These are phyloP conservation scores for Melanophora roralis DNA, from an alignment of 2,888 invertebrate species.

Conservation along the genomic window DNA sequence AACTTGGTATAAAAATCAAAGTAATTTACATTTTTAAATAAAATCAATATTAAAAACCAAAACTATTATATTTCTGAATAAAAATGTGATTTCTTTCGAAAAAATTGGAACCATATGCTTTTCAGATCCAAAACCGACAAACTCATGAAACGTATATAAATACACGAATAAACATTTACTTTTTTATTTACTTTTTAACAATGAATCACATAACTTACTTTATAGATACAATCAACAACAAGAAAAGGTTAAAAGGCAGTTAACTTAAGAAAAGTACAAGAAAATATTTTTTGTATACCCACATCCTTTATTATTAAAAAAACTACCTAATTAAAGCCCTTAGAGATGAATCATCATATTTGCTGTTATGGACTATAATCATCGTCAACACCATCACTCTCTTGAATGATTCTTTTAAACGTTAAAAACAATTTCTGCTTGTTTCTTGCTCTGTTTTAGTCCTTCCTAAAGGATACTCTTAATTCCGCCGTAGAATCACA, in stretches of 20 bases:
- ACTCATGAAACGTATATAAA: constrained; percentile 2
- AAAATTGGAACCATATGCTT: constrained; percentile 70
- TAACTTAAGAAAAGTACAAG: constrained; percentile 41
- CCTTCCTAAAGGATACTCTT: constrained; percentile 56
- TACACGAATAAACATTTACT: constrained; percentile 3
- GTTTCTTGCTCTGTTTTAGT: constrained; percentile 25
- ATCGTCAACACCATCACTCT: constrained; percentile 20
- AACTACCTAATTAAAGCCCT: constrained; percentile 63
- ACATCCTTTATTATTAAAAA: constrained; percentile 63
- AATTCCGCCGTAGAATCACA: constrained; percentile 68
- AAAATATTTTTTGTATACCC: constrained; percentile 35
- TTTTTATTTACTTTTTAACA: constrained; percentile 61
- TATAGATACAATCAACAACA: constrained; percentile 28
- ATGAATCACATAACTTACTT: constrained; percentile 72
- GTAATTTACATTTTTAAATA: no score
- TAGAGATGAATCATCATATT: constrained; percentile 69
- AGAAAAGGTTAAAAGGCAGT: constrained; percentile 34
- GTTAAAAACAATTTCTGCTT: constrained; percentile 42
- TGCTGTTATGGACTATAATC: constrained; percentile 66
- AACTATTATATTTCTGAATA: background rate
- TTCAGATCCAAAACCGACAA: constrained; percentile 39
- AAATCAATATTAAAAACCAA: no score
- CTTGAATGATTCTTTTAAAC: constrained; percentile 32
- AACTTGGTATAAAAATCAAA: no score
- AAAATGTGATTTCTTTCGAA: constrained; percentile 63